phyloP scores from a whole-genome alignment of 2,888 invertebrate species.

The Volucella zonaria region DNA sequence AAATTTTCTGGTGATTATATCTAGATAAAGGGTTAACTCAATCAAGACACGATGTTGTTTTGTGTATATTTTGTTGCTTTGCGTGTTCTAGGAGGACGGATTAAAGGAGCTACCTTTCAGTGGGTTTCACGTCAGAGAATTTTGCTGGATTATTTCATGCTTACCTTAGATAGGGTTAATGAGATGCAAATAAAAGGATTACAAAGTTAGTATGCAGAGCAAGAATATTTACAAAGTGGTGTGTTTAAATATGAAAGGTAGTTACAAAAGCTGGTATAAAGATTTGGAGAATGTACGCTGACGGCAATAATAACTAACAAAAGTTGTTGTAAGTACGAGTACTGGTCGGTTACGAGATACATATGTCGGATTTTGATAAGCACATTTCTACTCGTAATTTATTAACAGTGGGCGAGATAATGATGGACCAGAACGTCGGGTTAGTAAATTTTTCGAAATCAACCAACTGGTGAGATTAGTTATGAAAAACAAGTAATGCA shows the following conservation, averaged over 20 bases:
- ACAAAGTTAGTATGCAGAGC: constrained; percentile 12
- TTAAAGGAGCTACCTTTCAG: neutral
- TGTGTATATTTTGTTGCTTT: neutral
- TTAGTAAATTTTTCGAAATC: too few relatives aligned
- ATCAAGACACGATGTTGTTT: constrained; percentile 27
- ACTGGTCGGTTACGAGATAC: too few relatives aligned
- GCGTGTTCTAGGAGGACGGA: neutral
- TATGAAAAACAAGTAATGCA: too few relatives aligned
- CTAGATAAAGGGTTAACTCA: constrained; percentile 45
- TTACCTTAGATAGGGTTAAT: constrained; percentile 15
- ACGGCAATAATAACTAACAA: too few relatives aligned
- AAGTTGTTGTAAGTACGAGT: too few relatives aligned
- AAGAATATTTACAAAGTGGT: neutral
- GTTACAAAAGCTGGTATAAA: neutral
- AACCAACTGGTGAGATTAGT: too few relatives aligned
- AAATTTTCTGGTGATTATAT: constrained; percentile 36
- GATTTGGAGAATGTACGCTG: too few relatives aligned
- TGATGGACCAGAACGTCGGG: too few relatives aligned
- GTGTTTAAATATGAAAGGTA: neutral
- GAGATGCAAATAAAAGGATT: constrained; percentile 26
- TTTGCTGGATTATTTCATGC: constrained; percentile 15
- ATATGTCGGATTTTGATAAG: too few relatives aligned
- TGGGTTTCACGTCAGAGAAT: neutral
- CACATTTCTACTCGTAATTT: too few relatives aligned
- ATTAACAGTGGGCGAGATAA: too few relatives aligned